These are phyloP conservation scores for Chelidonichthys spinosus DNA, from an alignment of 2,797 vertebrate species.

Conservation along the genomic window DNA sequence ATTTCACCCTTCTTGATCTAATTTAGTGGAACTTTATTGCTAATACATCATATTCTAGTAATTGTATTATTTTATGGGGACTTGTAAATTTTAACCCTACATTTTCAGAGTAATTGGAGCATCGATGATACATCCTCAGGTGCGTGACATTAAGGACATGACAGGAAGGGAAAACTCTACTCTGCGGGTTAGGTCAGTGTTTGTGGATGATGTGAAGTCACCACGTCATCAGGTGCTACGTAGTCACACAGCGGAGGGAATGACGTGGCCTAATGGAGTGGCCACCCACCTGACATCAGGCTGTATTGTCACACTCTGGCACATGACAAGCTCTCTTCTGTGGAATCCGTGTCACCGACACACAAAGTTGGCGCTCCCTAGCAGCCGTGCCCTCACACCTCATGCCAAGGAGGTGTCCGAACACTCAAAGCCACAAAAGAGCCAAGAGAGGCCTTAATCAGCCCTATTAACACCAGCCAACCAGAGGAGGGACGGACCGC, in stretches of 20 bases:
- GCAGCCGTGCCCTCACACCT: conserved; percentile 45
- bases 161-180: conserved; percentile 23
- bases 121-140: conserved; percentile 11
- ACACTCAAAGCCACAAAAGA: conserved; percentile 61
- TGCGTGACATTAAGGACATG: conserved; percentile 22
- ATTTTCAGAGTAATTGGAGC: not conserved
- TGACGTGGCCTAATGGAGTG: conserved; percentile 45
- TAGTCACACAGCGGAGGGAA: conserved; percentile 51
- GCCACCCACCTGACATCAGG: conserved; percentile 62
- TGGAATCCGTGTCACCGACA: conserved; percentile 50
- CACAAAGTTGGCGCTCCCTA: conserved; percentile 50
- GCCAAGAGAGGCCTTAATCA: conserved; percentile 59
- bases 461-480: conserved; percentile 67
- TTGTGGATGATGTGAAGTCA: conserved; percentile 54
- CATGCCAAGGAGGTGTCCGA: conserved; percentile 68
- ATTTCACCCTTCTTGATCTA: not conserved
- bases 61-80: not conserved
- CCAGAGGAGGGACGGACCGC: conserved; percentile 28
- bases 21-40: not conserved
- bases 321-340: conserved; percentile 44
- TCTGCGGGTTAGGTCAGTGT: conserved; percentile 43
- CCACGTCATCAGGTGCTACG: conserved; percentile 26
- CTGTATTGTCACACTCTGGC: conserved; percentile 43
- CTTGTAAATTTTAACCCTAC: not conserved
- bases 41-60: not conserved